Evolutionary conservation across 2,888 invertebrate genomes (phyloP), one percentile per base, ranked within the genome.

Genomic region (Drosophila borealis): DNA sequence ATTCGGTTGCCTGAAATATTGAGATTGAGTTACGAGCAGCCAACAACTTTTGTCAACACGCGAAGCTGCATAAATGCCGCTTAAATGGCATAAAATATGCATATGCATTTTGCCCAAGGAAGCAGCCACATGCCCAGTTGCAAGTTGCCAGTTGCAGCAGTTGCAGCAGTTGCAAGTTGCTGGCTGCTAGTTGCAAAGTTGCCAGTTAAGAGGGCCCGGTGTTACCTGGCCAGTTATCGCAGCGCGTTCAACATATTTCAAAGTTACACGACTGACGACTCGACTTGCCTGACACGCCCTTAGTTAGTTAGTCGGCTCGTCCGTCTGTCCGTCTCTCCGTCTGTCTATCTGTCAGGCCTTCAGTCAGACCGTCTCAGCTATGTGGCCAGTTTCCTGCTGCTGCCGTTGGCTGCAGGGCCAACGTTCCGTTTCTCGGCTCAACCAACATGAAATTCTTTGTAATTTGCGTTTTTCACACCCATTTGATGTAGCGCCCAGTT

Each of bases 401-500:
- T 51, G 39, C 13, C 14, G 42, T 48, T 62, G 25, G 62, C 71
- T 70, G 55, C 63, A 70, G 57, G 70, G 70, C 60, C 53, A 44
- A 33, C 67, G 67, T 29, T 45, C 44, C 67, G 67, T 66, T 63
- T 51, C 36, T 11, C 29, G 70, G 41, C 54, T 54, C 51, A 42
- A 34, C 14, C 51, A 21, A 59, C 56, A 55, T 50, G 49, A 80
- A 83, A 83, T 83, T 83, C 89, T 87, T 83, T 87, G 89, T 89
- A 83, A 89, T 83, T 83, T 83, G 82, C 89, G 89, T 83, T 83
- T 83, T 89, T 83, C 89, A 83, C 82, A 83, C 82, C 82, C 82
- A 83, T 83, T 83, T 83, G 88, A 83, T 83, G 82, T 83, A 72
- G 82, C 85, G 78, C 68, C 88, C 65, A 78, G 79, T 80, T 74